Conservation (phyloP, 2,113 vertebrate species). For the Anolis sagrei region DNA sequence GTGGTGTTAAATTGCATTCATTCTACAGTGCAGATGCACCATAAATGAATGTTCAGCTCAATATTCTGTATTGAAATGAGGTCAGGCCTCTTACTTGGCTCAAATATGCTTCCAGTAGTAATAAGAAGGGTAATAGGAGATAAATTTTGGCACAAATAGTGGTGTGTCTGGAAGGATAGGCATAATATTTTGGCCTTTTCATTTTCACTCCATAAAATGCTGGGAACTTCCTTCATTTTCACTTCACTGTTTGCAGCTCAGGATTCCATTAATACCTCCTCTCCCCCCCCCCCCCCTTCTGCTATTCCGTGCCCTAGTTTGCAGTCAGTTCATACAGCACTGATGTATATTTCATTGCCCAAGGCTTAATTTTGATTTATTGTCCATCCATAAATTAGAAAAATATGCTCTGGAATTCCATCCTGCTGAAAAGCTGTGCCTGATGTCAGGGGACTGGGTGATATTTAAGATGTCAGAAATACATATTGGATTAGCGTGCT, state of each 20-base stretch:
- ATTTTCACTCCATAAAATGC: constrained; percentile 59
- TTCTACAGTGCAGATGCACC: no score
- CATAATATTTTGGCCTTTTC: constrained; percentile 52
- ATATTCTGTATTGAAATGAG: constrained; percentile 31
- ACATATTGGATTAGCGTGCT: constrained; percentile 99
- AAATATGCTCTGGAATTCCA: constrained; percentile 99
- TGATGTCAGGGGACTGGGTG: constrained; percentile 98
- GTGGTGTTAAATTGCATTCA: no score
- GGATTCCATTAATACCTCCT: constrained; percentile 80
- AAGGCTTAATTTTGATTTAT: constrained; percentile 99
- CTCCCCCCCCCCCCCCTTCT: constrained; percentile 75
- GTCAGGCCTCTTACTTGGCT: background rate
- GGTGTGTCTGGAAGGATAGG: background rate
- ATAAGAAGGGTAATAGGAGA: background rate
- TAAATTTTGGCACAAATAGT: background rate
- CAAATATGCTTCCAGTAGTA: constrained; percentile 26
- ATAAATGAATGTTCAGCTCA: constrained; percentile 6
- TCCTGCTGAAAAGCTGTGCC: constrained; percentile 93
- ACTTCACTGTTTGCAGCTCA: constrained; percentile 73
- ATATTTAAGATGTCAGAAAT: constrained; percentile 99
- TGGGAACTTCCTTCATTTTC: constrained; percentile 77
- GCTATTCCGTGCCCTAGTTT: constrained; percentile 89
- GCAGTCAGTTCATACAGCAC: constrained; percentile 90
- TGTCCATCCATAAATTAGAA: constrained; percentile 99
- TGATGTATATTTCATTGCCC: constrained; percentile 99